A percentile compares a stretch with the other conserved stretches of the same genome.
These are phyloP conservation scores for Prosopocoilus inquinatus DNA, from an alignment of 2,888 invertebrate genomes.

Conservation along the genomic window DNA sequence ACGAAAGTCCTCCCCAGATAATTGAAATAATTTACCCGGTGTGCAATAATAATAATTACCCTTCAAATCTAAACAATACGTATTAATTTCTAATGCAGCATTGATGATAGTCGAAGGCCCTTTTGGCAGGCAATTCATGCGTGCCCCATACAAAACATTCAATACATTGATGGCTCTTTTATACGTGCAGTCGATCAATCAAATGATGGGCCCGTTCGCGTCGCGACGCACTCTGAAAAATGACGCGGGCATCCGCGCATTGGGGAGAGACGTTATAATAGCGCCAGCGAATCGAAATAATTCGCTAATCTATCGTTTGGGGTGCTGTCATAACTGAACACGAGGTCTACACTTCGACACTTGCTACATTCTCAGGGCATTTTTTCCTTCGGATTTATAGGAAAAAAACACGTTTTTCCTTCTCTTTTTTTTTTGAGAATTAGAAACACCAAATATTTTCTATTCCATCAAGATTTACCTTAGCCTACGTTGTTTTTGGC, in stretches of 20 bases:
- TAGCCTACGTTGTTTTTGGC: too few species aligned
- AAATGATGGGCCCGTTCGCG: constrained; percentile 29
- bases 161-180: constrained; percentile 46
- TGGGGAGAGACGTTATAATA: constrained; percentile 39
- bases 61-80: constrained; percentile 31
- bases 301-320: constrained; percentile 47
- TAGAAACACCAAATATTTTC: too few species aligned
- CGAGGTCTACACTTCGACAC: constrained; percentile 35
- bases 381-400: constrained; percentile 19
- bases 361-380: constrained; percentile 45
- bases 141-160: constrained; percentile 41
- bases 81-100: constrained; percentile 43
- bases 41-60: constrained; percentile 18
- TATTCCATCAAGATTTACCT: too few species aligned
- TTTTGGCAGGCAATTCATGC: constrained; percentile 44
- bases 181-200: constrained; percentile 43
- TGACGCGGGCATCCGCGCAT: constrained; percentile 10
- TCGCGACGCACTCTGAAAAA: constrained; percentile 2
- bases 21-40: constrained; percentile 2
- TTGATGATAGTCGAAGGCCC: constrained; percentile 39
- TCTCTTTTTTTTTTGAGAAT: too few species aligned
- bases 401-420: neutral
- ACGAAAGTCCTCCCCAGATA: neutral
- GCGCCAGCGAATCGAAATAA: constrained; percentile 47
- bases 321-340: constrained; percentile 39